phyloP scores from a whole-genome alignment of 2,113 vertebrate genomes.

The Pristiophorus japonicus region DNA sequence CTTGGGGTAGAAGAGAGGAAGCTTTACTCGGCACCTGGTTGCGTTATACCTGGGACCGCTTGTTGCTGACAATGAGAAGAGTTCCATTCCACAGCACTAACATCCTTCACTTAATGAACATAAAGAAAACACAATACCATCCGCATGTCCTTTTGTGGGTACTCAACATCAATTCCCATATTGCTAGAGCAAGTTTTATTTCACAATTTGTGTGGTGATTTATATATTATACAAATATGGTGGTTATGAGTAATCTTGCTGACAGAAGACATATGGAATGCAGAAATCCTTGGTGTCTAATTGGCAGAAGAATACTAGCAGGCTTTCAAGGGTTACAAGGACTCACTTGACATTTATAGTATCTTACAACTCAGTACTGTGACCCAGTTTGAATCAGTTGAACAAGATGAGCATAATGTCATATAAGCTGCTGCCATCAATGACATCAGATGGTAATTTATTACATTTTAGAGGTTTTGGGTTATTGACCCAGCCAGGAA shows the following conservation, averaged over 20 bases:
- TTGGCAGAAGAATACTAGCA: not conserved
- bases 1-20: not conserved
- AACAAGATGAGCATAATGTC: conserved; percentile 16
- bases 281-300: not conserved
- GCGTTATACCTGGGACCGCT: not conserved
- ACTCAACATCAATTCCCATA: not conserved
- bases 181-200: not conserved
- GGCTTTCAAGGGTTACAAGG: not conserved
- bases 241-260: not conserved
- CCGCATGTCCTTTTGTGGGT: not conserved
- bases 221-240: not conserved
- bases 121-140: not conserved
- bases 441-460: conserved; percentile 23
- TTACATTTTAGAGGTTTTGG: conserved; percentile 6
- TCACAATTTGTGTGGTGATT: not conserved
- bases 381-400: not conserved
- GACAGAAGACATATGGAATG: not conserved
- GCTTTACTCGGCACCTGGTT: not conserved
- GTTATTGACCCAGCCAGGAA: conserved; percentile 19
- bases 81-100: not conserved
- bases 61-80: not conserved
- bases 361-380: not conserved
- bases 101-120: not conserved
- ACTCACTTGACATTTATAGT: not conserved
- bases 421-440: not conserved